Evolutionary conservation across 2,888 invertebrate genomes (phyloP).

Genomic region (Pseudococcus jackbeardsleyi): DNA sequence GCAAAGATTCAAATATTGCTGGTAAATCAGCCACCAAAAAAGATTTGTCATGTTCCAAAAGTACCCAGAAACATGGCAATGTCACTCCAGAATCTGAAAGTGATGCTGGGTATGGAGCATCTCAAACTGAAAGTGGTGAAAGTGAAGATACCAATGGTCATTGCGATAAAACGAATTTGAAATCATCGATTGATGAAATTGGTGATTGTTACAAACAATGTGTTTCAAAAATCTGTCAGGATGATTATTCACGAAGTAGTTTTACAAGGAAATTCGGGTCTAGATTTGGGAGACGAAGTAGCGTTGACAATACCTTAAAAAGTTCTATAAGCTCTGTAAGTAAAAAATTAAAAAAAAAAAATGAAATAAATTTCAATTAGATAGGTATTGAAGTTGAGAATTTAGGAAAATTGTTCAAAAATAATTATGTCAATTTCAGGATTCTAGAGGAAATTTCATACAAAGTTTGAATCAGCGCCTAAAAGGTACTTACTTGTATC

Average conservation of each 20-base stretch:
- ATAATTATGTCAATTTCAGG: background rate
- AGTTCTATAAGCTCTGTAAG: background rate
- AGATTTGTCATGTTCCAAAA: background rate
- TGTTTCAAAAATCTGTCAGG: background rate
- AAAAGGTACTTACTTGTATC: constrained; percentile 5
- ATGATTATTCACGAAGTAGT: background rate
- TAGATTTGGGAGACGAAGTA: background rate
- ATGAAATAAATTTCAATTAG: no score
- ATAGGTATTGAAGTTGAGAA: background rate
- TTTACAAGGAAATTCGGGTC: background rate
- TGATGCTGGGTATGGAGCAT: background rate
- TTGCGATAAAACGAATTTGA: background rate
- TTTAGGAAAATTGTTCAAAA: background rate
- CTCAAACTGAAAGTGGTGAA: background rate
- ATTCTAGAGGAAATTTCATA: background rate
- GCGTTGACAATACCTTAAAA: background rate
- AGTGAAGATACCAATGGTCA: background rate
- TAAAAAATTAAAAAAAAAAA: background rate
- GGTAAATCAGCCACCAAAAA: background rate
- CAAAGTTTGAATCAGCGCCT: constrained; percentile 37
- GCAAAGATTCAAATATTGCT: background rate
- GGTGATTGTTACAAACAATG: background rate
- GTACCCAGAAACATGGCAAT: background rate
- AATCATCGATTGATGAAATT: background rate
- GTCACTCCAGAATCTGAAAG: background rate